Evolutionary conservation across 2,797 vertebrate genomes (phyloP).

Genomic region (Coilia nasus): DNA sequence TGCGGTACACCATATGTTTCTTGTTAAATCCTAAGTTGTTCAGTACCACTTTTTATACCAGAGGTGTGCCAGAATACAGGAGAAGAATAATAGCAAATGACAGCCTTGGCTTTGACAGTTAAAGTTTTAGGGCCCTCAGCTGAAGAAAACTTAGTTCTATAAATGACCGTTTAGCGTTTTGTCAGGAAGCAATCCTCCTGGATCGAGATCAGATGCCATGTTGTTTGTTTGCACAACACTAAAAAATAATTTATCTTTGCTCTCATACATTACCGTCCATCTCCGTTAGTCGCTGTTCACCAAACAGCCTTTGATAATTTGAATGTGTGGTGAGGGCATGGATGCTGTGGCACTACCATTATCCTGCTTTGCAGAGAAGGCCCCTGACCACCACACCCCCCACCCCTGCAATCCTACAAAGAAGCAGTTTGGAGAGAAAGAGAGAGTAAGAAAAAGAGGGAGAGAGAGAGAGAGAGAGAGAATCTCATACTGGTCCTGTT

Average conservation of each 20-base stretch:
- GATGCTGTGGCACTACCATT: not conserved
- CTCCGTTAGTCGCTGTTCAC: not conserved
- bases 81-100: not conserved
- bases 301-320: not conserved
- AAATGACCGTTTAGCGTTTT: not conserved
- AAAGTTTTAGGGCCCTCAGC: not conserved
- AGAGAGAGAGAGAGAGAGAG: not conserved
- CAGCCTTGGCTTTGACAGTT: not conserved
- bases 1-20: slow-evolving; percentile 39
- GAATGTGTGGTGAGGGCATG: not conserved
- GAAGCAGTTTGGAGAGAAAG: not conserved
- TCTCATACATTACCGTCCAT: not conserved
- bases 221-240: not conserved
- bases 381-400: not conserved
- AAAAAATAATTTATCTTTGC: not conserved
- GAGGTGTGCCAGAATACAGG: slow-evolving; percentile 6
- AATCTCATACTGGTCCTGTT: slow-evolving; percentile 27
- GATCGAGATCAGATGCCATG: not conserved
- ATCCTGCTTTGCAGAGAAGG: not conserved
- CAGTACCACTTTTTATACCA: not conserved
- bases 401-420: not conserved
- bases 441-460: not conserved
- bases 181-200: not conserved
- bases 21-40: slow-evolving; percentile 29
- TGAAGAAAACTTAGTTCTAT: not conserved